Conservation (phyloP, 1,140 invertebrate genomes). For the Lucilia cuprina region DNA sequence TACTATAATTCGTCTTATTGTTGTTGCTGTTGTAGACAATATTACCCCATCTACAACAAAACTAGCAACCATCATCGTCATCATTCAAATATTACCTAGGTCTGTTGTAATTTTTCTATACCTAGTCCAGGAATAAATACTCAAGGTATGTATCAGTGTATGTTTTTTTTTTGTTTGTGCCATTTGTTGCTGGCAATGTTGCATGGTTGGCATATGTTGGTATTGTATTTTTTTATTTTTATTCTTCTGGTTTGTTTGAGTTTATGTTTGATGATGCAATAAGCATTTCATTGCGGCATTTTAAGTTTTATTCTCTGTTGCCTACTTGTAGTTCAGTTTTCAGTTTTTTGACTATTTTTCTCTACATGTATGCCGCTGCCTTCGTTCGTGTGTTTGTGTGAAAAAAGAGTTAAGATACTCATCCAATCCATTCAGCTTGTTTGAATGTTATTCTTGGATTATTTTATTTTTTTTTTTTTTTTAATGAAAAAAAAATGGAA, state of each 20-base stretch:
- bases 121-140: background rate
- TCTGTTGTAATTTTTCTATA: background rate
- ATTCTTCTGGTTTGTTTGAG: background rate
- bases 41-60: background rate
- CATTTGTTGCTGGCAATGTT: background rate
- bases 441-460: background rate
- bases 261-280: conserved; percentile 16
- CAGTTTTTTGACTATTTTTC: background rate
- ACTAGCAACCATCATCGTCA: conserved; percentile 1
- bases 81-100: background rate
- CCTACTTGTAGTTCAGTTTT: background rate
- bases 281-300: conserved; percentile 29
- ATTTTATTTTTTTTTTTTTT: background rate
- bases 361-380: background rate
- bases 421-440: conserved; percentile 24
- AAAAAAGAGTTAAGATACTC: conserved; percentile 4
- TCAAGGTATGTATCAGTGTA: background rate
- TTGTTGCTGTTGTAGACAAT: background rate
- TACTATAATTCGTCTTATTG: background rate
- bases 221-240: too few relatives aligned
- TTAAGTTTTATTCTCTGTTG: conserved; percentile 18
- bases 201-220: too few relatives aligned
- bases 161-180: background rate
- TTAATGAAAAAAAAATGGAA: background rate
- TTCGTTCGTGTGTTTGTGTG: background rate